phyloP scores from a whole-genome alignment of 2,797 vertebrate species.

The Falco peregrinus region DNA sequence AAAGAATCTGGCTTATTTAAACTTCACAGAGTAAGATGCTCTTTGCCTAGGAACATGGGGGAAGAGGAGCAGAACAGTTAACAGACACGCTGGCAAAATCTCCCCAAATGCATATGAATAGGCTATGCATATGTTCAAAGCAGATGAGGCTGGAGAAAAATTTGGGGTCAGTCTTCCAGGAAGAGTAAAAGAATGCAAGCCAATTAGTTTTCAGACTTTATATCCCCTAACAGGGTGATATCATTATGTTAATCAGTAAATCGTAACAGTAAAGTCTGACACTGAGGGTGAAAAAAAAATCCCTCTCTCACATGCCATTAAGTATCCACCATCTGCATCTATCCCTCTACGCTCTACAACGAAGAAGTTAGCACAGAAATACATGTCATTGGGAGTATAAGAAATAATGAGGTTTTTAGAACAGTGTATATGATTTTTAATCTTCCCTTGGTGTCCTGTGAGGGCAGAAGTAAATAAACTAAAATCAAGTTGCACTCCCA shows the following conservation, averaged over 20 bases:
- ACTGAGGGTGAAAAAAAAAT: background rate
- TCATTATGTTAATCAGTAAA: background rate
- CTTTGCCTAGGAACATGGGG: background rate
- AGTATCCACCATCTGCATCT: background rate
- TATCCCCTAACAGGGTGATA: fast-evolving
- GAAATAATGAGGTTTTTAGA: background rate
- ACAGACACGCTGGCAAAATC: background rate
- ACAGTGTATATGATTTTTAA: background rate
- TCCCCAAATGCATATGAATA: background rate
- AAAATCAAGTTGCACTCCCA: background rate
- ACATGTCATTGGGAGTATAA: background rate
- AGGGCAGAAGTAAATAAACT: background rate
- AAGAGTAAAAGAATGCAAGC: background rate
- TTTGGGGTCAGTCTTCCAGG: background rate
- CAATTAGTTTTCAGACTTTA: background rate
- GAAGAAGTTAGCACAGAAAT: background rate
- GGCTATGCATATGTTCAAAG: background rate
- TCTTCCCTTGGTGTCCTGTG: background rate
- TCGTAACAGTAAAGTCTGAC: background rate
- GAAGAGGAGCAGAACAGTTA: background rate
- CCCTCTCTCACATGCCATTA: background rate
- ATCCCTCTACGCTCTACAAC: background rate
- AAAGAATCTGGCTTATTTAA: background rate
- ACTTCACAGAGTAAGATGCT: background rate
- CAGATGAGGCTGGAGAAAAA: background rate